These are phyloP conservation scores for Apantesis nais DNA, from an alignment of 2,888 invertebrate species.

Conservation along the genomic window DNA sequence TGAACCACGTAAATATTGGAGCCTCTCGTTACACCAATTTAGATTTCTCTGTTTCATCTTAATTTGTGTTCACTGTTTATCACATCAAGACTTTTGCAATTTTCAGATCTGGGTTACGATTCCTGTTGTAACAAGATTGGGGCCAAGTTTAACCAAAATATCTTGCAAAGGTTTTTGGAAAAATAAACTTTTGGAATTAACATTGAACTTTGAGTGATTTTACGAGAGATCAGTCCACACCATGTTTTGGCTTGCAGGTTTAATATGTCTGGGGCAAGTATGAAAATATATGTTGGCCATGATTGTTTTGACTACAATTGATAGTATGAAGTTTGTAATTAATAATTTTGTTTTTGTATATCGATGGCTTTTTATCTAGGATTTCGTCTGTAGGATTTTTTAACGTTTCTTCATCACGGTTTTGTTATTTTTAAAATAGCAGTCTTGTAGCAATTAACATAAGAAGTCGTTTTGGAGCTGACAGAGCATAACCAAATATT, in stretches of 20 bases:
- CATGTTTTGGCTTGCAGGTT: slow-evolving; percentile 22
- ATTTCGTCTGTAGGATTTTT: no score
- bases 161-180: slow-evolving; percentile 27
- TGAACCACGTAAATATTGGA: slow-evolving; percentile 6
- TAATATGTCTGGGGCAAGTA: slow-evolving; percentile 8
- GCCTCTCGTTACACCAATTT: slow-evolving; percentile 39
- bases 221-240: slow-evolving; percentile 26
- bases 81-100: slow-evolving; percentile 70
- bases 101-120: slow-evolving; percentile 68
- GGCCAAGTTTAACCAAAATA: slow-evolving; percentile 70
- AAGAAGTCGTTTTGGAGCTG: background rate
- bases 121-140: slow-evolving; percentile 64
- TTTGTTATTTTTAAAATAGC: no score
- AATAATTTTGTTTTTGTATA: background rate
- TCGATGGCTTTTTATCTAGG: background rate
- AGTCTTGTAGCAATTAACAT: background rate
- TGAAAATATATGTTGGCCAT: slow-evolving; percentile 1
- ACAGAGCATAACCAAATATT: background rate
- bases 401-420: no score
- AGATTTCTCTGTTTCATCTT: slow-evolving; percentile 25
- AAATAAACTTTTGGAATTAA: slow-evolving; percentile 33
- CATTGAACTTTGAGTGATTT: slow-evolving; percentile 35
- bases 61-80: slow-evolving; percentile 24
- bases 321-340: background rate
- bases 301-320: background rate